Evolutionary conservation across 2,888 invertebrate genomes (phyloP).

Genomic region (Mesochorus sp.): DNA sequence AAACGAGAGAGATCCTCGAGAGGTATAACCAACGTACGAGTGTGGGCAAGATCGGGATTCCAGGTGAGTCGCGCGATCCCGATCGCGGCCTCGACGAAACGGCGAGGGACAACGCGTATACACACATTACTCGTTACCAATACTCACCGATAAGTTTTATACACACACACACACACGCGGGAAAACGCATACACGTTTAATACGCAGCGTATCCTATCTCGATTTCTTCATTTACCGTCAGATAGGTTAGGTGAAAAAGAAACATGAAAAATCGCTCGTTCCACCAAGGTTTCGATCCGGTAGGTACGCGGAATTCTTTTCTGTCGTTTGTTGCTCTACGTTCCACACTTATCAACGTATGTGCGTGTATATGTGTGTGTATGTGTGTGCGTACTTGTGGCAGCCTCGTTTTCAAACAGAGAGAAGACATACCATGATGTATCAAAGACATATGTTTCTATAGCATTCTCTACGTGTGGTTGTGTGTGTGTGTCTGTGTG

Average conservation of each 20-base stretch:
- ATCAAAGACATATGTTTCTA: background rate
- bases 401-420: slow-evolving; percentile 38
- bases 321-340: slow-evolving; percentile 15
- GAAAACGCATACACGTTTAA: background rate
- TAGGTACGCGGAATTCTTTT: slow-evolving; percentile 52
- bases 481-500: slow-evolving; percentile 3
- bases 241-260: slow-evolving; percentile 1
- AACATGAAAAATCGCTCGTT: slow-evolving; percentile 49
- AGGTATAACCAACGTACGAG: slow-evolving; percentile 19
- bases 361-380: background rate
- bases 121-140: background rate
- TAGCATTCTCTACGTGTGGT: slow-evolving; percentile 53
- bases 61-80: slow-evolving; percentile 53
- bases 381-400: background rate
- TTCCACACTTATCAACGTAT: slow-evolving; percentile 2
- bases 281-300: slow-evolving; percentile 58
- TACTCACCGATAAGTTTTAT: background rate
- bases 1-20: slow-evolving; percentile 47
- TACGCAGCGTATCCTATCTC: slow-evolving; percentile 29
- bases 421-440: background rate
- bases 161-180: background rate
- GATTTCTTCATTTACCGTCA: slow-evolving; percentile 62
- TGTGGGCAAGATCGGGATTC: slow-evolving; percentile 57
- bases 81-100: slow-evolving; percentile 58
- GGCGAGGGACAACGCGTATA: slow-evolving; percentile 17